phyloP scores from a whole-genome alignment of 2,888 invertebrate species.

The Fragum whitleyi region DNA sequence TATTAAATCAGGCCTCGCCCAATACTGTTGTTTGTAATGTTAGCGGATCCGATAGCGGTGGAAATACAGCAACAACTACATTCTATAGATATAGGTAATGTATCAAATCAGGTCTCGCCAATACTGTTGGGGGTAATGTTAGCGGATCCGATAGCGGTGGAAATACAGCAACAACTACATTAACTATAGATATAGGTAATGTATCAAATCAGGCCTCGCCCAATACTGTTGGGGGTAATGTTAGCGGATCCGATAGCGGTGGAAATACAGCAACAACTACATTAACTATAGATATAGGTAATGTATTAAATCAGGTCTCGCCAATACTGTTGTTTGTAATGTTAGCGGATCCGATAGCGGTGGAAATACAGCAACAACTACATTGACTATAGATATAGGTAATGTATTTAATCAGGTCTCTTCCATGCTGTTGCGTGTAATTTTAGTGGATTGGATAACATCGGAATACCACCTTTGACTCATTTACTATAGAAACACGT shows the following conservation, averaged over 20 bases:
- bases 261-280: no score
- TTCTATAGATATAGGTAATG: neutral
- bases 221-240: conserved; percentile 24
- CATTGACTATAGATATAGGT: neutral
- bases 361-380: no score
- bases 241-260: neutral
- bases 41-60: no score
- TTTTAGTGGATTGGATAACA: neutral
- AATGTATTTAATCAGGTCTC: conserved; percentile 28
- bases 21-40: no score
- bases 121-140: conserved; percentile 22
- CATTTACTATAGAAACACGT: neutral
- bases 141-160: conserved; percentile 16
- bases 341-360: conserved; percentile 1
- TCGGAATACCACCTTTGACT: no score
- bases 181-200: conserved; percentile 29
- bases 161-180: conserved; percentile 20
- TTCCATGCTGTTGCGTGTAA: conserved; percentile 30
- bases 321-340: conserved; percentile 27
- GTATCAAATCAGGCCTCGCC: conserved; percentile 29
- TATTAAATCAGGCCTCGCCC: no score
- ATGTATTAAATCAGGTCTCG: no score
- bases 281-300: neutral
- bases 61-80: no score
- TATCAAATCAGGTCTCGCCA: conserved; percentile 1